Base-by-base conservation (phyloP, 2,797 vertebrate genomes). In the Phataginus tricuspis region DNA sequence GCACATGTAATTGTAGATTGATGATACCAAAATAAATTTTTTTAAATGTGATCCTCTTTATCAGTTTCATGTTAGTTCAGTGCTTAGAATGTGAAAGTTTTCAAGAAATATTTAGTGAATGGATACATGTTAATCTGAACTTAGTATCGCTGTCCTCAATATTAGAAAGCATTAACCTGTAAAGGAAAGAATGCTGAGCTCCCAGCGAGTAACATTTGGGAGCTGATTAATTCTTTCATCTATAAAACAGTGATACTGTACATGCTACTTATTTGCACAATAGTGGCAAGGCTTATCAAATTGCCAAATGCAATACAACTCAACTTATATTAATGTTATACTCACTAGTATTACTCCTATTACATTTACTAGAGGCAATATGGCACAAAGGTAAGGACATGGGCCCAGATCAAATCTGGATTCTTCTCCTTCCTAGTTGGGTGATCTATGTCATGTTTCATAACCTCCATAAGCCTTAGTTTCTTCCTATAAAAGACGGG, bases 161-260 rank as follows among this genome's bases (percentile, higher is more conserved):
- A 61, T 92, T 82, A 64, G 59, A 80, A 74, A 87, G 27, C 21
- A 34, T 39, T 71, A 64, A 31, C 18, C 34, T 59, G 63, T 82
- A 74, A 7, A 94, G 34, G 63, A 79, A 79, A 94, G 49, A 79
- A 85, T 57, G 11, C n/a, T 83, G 69, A 95, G 82, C 21, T 86
- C 31, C 57, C 23, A 27, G 16, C 39, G 21, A 66, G 39, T 34
- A 79, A 78, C n/a, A 88, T 19, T 74, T 86, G 64, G 8, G 21
- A 85, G 25, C 19, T 74, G 18, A 57, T 91, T 45, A 66, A 84
- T 85, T 90, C 34, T 25, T 34, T 77, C n/a, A 19, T 69, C 27
- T 78, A 49, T 55, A 75, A 87, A 74, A 74, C 9, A 45, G 45
- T 21, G 39, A 49, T 64, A 63, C 13, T 92, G 31, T 92, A 23